A percentile compares a stretch with the other conserved stretches of the same genome.
These are phyloP conservation scores for Cichlasoma orientale DNA, from an alignment of 2,797 vertebrate genomes.

Conservation along the genomic window DNA sequence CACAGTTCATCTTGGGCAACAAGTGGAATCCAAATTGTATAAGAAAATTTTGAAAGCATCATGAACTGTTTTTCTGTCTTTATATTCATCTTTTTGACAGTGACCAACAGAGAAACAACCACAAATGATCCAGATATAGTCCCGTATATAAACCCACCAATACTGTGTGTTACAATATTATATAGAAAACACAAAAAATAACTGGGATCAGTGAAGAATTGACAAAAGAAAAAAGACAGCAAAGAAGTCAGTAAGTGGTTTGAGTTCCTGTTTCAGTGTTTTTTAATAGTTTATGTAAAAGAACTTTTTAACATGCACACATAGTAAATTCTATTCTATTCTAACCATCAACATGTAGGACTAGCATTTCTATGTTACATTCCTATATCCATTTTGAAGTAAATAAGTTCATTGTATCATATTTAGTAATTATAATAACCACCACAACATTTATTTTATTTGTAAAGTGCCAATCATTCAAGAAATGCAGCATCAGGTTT, in stretches of 20 bases:
- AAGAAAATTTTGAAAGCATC: fast-evolving
- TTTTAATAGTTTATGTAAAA: not conserved
- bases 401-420: not conserved
- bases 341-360: not conserved
- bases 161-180: not conserved
- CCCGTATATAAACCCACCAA: not conserved
- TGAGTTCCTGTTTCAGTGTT: not conserved
- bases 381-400: not conserved
- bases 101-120: not conserved
- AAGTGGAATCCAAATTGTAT: not conserved
- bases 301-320: not conserved
- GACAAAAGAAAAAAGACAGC: no score
- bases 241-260: not conserved
- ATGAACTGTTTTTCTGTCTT: not conserved
- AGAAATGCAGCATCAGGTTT: not conserved
- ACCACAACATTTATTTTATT: not conserved
- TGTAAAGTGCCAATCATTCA: not conserved
- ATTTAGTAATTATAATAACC: not conserved
- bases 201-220: no score
- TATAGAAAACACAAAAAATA: not conserved
- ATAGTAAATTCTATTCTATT: not conserved
- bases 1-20: not conserved
- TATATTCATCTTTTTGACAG: not conserved
- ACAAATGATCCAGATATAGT: not conserved
- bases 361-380: not conserved